These are phyloP conservation scores for Meiosimyza platycephala DNA, from an alignment of 2,888 invertebrate genomes.

Conservation along the genomic window DNA sequence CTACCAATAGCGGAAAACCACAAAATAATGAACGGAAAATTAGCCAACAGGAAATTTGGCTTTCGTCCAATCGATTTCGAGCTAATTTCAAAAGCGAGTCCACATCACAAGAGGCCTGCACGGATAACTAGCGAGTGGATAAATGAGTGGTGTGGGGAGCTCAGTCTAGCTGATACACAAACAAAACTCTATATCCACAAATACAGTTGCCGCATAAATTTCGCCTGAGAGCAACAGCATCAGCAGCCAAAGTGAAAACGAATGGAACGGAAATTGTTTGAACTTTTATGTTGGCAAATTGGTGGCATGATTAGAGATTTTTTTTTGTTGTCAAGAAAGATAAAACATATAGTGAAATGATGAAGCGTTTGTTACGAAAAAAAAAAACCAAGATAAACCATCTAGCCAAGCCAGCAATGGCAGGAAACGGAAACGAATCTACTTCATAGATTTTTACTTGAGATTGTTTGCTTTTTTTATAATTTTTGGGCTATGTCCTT, in stretches of 20 bases:
- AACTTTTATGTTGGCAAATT: slow-evolving; percentile 29
- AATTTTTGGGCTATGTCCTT: too few relatives aligned
- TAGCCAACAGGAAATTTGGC: slow-evolving; percentile 50
- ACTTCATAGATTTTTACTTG: too few relatives aligned
- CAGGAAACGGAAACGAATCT: slow-evolving; percentile 21
- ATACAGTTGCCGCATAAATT: slow-evolving; percentile 24
- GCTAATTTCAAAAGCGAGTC: slow-evolving; percentile 43
- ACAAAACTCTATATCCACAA: slow-evolving; percentile 13
- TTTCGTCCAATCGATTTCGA: slow-evolving; percentile 47
- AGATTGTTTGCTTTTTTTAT: too few relatives aligned
- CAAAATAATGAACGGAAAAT: slow-evolving; percentile 51
- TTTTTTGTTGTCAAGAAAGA: slow-evolving; percentile 20
- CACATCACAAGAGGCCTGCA: neutral
- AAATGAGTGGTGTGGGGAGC: neutral
- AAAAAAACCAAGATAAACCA: neutral
- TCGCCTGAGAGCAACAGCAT: slow-evolving; percentile 6
- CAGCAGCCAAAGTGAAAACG: neutral
- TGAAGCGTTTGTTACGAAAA: neutral
- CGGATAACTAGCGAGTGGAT: neutral
- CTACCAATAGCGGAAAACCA: slow-evolving; percentile 45
- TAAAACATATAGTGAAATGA: neutral
- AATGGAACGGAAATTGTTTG: slow-evolving; percentile 30
- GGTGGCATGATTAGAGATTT: slow-evolving; percentile 29
- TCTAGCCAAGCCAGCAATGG: neutral
- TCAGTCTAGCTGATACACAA: neutral